Conservation (phyloP, 2,113 vertebrate genomes). For the Dipodomys stephensi region DNA sequence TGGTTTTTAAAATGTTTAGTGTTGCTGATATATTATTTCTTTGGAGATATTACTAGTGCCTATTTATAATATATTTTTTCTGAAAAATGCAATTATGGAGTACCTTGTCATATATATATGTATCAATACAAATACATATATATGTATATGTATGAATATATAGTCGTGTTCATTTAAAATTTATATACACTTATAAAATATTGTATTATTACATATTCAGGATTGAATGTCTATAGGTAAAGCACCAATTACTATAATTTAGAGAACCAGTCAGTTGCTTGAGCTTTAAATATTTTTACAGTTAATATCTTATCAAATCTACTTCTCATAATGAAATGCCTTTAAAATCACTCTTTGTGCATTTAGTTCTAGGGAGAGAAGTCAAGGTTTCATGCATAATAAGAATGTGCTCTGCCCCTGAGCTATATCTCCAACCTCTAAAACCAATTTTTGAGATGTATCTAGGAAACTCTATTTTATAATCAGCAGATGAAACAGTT, state of each 20-base stretch:
- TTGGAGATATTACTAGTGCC: background rate
- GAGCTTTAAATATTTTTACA: constrained; percentile 48
- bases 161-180: background rate
- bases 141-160: background rate
- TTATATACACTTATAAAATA: background rate
- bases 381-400: background rate
- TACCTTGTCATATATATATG: background rate
- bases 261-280: background rate
- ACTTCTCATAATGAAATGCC: background rate
- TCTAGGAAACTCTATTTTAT: constrained; percentile 27
- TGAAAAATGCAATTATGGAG: background rate
- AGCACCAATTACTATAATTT: too few species aligned
- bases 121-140: background rate
- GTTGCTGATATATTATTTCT: background rate
- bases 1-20: background rate
- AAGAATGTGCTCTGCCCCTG: too few species aligned
- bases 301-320: background rate
- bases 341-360: constrained; percentile 25
- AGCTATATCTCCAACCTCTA: background rate
- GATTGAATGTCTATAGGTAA: background rate
- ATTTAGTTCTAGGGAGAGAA: background rate
- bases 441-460: constrained; percentile 33
- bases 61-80: background rate
- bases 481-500: constrained; percentile 7
- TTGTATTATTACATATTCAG: background rate